These are phyloP conservation scores for Malaclemys terrapin DNA, from an alignment of 2,113 vertebrate species.

Conservation along the genomic window DNA sequence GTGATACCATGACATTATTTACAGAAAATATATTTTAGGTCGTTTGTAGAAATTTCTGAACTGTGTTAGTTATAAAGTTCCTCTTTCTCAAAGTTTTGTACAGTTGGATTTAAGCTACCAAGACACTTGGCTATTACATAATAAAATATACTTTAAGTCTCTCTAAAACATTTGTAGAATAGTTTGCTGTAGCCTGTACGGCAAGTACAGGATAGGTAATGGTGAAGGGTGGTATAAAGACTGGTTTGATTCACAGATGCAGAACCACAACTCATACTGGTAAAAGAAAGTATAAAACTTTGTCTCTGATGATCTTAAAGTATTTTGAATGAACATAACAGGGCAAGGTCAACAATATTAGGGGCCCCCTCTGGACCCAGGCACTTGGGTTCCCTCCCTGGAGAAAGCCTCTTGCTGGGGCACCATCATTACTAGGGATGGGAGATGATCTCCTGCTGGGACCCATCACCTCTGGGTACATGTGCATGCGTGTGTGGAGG, in stretches of 20 bases:
- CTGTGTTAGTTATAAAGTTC: neutral
- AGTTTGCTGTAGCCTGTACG: neutral
- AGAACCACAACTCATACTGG: neutral
- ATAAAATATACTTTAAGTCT: neutral
- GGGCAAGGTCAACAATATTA: neutral
- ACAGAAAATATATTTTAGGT: neutral
- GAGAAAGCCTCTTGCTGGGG: neutral
- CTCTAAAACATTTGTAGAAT: neutral
- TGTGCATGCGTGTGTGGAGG: neutral
- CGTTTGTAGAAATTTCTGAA: neutral
- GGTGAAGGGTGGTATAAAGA: neutral
- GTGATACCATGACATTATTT: neutral
- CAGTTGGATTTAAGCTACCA: neutral
- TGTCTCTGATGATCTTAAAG: neutral
- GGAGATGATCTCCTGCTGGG: neutral
- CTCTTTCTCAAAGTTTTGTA: neutral
- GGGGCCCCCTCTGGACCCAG: neutral
- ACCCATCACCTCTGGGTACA: neutral
- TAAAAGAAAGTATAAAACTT: neutral
- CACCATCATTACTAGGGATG: neutral
- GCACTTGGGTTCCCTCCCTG: neutral
- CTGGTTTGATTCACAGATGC: neutral
- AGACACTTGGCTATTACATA: neutral
- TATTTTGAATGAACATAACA: neutral
- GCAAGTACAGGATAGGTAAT: neutral